Evolutionary conservation across 2,797 vertebrate species (phyloP).

Genomic region (Uromys caudimaculatus): DNA sequence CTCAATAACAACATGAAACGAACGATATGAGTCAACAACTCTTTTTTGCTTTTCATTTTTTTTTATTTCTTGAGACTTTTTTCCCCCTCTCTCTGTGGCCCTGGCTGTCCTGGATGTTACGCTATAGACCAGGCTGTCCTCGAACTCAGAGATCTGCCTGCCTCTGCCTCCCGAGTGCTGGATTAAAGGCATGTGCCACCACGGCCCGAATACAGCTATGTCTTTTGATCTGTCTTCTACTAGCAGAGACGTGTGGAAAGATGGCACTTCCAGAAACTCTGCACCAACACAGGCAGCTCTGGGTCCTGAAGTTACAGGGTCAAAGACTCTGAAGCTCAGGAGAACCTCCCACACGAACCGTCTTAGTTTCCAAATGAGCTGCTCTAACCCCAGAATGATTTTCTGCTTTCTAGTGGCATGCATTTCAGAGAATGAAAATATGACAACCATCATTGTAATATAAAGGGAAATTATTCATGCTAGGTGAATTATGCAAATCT

Average conservation of each 20-base stretch:
- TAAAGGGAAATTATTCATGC: constrained; percentile 16
- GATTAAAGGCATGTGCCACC: neutral
- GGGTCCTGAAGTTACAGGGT: neutral
- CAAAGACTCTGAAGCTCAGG: neutral
- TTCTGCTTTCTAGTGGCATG: neutral
- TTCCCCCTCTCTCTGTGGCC: neutral
- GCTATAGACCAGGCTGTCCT: neutral
- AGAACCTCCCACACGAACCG: neutral
- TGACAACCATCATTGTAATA: neutral
- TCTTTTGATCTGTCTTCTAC: neutral
- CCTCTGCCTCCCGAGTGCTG: neutral
- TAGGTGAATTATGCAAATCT: neutral
- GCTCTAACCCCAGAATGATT: neutral
- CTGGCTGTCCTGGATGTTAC: neutral
- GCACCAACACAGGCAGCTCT: neutral
- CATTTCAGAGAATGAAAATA: neutral
- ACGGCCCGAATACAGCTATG: neutral
- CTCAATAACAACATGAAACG: neutral
- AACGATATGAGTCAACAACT: neutral
- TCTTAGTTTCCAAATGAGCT: neutral
- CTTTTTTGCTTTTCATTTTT: neutral
- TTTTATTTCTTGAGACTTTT: too few species aligned
- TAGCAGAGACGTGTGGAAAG: neutral
- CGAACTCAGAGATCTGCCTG: neutral
- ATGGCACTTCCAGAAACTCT: neutral